A percentile compares a stretch with the other conserved stretches of the same genome.
phyloP scores from a whole-genome alignment of 2,888 invertebrate species.

The Eucera pruinosa region DNA sequence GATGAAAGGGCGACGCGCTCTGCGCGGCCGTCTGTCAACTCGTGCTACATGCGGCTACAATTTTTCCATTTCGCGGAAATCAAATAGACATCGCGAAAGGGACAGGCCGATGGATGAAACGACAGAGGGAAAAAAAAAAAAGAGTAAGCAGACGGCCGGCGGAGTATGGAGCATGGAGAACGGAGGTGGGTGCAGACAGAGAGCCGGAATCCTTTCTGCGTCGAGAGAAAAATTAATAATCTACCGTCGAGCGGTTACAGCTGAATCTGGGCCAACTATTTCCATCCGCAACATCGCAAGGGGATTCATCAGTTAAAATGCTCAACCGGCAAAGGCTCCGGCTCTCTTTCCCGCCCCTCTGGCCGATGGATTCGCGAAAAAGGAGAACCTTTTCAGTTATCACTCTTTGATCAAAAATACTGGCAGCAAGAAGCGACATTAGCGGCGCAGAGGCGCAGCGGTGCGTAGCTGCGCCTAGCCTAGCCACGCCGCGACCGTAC shows the following conservation, averaged over 20 bases:
- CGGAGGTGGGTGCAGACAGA: slow-evolving; percentile 32
- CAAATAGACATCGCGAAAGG: slow-evolving; percentile 63
- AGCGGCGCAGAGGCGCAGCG: too few species aligned
- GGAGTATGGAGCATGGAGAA: not conserved
- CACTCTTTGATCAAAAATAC: slow-evolving; percentile 60
- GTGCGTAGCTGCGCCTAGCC: not conserved
- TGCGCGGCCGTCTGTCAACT: slow-evolving; percentile 39
- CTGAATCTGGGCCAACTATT: slow-evolving; percentile 73
- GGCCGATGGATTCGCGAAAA: slow-evolving; percentile 46
- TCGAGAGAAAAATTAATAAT: slow-evolving; percentile 72
- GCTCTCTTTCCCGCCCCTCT: not conserved
- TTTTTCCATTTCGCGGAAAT: slow-evolving; percentile 63
- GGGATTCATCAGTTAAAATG: slow-evolving; percentile 70
- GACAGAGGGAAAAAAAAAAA: slow-evolving; percentile 35
- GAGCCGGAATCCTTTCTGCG: slow-evolving; percentile 56
- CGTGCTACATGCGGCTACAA: slow-evolving; percentile 32
- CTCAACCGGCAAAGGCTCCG: slow-evolving; percentile 60
- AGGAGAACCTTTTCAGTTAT: slow-evolving; percentile 66
- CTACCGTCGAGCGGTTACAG: slow-evolving; percentile 63
- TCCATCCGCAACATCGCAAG: slow-evolving; percentile 63
- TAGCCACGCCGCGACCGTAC: too few species aligned
- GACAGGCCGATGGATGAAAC: slow-evolving; percentile 45
- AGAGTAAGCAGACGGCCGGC: slow-evolving; percentile 47
- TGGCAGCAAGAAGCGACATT: slow-evolving; percentile 20
- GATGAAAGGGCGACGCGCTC: slow-evolving; percentile 24